Evolutionary conservation across 2,797 vertebrate species (phyloP), one percentile per base, ranked within the genome.

Genomic region (Leptodactylus fallax): DNA sequence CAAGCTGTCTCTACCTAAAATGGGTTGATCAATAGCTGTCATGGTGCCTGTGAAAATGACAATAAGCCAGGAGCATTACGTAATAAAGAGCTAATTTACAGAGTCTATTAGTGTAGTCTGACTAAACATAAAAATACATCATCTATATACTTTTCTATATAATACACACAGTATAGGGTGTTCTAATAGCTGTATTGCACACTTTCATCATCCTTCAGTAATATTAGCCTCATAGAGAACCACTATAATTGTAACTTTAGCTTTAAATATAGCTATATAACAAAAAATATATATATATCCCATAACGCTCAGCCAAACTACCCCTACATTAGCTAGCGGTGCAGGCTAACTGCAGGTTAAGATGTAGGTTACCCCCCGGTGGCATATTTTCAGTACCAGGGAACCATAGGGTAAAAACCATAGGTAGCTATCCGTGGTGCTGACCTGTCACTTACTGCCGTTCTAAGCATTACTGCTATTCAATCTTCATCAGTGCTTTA

Each of bases 21-120:
- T 53, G 56, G 56, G 6, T 23, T 9, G 74, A 88, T 88, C 83
- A 76, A 88, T 88, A 85, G 77, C 25, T 88, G n/a, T 71, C 13
- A 56, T 69, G 27, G 36, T 13, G 74, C 74, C 87, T 63, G 53
- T 53, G 56, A 72, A 80, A 61, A 79, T 51, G 17, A 36, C 53
- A 61, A 71, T 58, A 72, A 80, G n/a, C 25, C 85, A 67, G 61
- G 53, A 53, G 13, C 67, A 58, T 74, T 36, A 74, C 25, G 6
- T 60, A 16, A 77, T 27, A 51, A 61, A 19, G 36, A 19, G 71
- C 56, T 77, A 10, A 85, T 61, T 61, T 58, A 72, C 19, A 1
- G 13, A 19, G 23, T 69, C 61, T 82, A 51, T 65, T 53, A 72
- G 53, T 23, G 51, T 9, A n/a, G 17, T 21, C 19, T 36, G 36